Conservation (phyloP, 2,113 vertebrate species). For the Panthera uncia region DNA sequence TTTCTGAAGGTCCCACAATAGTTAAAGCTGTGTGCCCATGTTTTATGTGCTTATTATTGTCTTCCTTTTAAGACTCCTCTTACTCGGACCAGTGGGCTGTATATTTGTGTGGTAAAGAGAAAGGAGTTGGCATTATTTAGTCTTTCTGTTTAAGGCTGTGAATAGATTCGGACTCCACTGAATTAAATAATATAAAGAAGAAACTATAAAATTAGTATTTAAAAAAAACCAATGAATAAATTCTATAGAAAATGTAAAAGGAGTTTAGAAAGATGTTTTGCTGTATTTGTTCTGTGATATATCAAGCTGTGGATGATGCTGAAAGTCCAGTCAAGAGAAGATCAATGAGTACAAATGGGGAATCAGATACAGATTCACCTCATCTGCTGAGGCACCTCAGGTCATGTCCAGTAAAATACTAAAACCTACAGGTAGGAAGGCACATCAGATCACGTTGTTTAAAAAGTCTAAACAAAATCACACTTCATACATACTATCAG, state of each 20-base stretch:
- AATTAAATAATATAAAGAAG: constrained; percentile 39
- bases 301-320: constrained; percentile 49
- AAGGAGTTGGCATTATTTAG: constrained; percentile 66
- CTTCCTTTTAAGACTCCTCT: background rate
- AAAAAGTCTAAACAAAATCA: constrained; percentile 66
- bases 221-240: background rate
- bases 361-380: background rate
- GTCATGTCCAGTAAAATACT: constrained; percentile 29
- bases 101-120: constrained; percentile 67
- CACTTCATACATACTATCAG: background rate
- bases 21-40: background rate
- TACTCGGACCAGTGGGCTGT: constrained; percentile 23
- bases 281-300: constrained; percentile 40
- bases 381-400: constrained; percentile 6
- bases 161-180: constrained; percentile 29
- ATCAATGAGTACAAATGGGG: constrained; percentile 1
- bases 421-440: constrained; percentile 48
- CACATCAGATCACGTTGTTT: background rate
- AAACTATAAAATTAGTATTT: constrained; percentile 49
- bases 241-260: constrained; percentile 35
- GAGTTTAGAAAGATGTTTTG: constrained; percentile 55
- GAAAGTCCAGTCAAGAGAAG: constrained; percentile 41
- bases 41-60: background rate
- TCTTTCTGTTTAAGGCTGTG: constrained; percentile 50
- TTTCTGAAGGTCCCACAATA: background rate